A percentile compares a stretch with the other conserved stretches of the same genome.
These are phyloP conservation scores for Apostichopus parvimensis DNA, from an alignment of 35 echinoderm and acorn worm species.

Conservation along the genomic window DNA sequence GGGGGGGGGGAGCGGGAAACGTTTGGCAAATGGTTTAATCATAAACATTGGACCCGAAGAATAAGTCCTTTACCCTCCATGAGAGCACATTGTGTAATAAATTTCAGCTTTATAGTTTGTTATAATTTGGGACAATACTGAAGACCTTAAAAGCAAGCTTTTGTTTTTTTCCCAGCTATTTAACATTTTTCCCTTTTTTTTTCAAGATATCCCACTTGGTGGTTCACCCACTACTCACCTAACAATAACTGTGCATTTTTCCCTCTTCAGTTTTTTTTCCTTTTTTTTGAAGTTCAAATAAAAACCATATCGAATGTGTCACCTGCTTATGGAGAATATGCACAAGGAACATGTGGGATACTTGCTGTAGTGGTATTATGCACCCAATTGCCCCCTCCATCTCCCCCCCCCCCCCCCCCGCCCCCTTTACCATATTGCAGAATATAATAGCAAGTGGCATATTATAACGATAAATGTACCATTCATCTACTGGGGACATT, in stretches of 20 bases:
- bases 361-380: constrained; percentile 32
- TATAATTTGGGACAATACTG: no score
- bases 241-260: not conserved
- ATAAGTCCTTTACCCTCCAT: no score
- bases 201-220: no score
- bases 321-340: constrained; percentile 29
- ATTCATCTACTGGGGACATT: not conserved
- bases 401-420: no score
- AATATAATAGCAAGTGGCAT: not conserved
- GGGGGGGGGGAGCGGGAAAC: no score
- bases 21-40: no score
- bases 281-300: not conserved
- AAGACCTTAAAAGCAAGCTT: not conserved
- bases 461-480: not conserved
- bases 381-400: not conserved
- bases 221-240: no score
- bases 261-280: no score
- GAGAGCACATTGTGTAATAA: no score
- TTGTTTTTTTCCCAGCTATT: not conserved
- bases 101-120: no score
- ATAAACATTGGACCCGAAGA: no score
- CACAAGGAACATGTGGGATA: constrained; percentile 13
- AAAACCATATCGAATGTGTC: not conserved
- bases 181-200: no score
- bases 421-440: not conserved